Conservation (phyloP, 2,888 invertebrate genomes). For the Spodoptera exigua region DNA sequence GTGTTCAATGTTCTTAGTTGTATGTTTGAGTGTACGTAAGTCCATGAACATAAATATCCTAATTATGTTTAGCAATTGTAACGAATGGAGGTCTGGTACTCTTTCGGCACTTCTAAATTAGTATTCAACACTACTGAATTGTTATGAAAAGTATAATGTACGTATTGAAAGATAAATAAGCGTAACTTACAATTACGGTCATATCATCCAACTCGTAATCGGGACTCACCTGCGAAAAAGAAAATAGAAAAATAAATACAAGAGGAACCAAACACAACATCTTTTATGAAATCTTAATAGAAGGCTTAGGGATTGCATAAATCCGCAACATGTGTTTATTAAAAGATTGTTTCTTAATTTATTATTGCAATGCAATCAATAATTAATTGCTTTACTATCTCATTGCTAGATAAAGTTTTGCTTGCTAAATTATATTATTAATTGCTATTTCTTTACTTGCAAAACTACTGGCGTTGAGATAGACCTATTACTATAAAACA, state of each 20-base stretch:
- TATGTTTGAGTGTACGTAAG: too few relatives aligned
- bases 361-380: constrained; percentile 20
- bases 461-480: background rate
- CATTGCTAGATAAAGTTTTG: background rate
- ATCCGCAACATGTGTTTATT: too few relatives aligned
- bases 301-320: background rate
- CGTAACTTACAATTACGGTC: constrained; percentile 65
- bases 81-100: too few relatives aligned
- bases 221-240: constrained; percentile 79
- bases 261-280: background rate
- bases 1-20: background rate
- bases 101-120: too few relatives aligned
- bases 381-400: constrained; percentile 14
- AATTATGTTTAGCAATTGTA: too few relatives aligned
- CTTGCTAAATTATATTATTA: too few relatives aligned
- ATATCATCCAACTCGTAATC: constrained; percentile 70
- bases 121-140: too few relatives aligned
- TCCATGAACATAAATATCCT: too few relatives aligned
- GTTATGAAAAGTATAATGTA: too few relatives aligned
- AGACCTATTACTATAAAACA: background rate
- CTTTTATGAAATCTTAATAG: background rate
- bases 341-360: too few relatives aligned
- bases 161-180: constrained; percentile 21
- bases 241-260: constrained; percentile 39
- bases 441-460: background rate